Conservation (phyloP, 2,888 invertebrate species). For the Orthosia gothica region DNA sequence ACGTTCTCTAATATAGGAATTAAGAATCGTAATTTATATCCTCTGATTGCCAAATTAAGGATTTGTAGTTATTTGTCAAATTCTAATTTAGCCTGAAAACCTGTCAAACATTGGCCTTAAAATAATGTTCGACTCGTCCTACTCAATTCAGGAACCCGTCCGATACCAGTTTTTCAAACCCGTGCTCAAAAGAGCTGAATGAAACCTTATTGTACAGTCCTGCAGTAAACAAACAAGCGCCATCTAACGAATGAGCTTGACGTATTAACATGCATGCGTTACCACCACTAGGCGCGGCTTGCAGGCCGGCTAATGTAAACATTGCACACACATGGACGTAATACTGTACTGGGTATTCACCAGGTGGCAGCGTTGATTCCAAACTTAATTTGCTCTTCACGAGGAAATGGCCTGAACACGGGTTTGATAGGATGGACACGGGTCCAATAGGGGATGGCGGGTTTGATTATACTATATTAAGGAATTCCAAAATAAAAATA, state of each 20-base stretch:
- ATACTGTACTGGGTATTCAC: constrained; percentile 51
- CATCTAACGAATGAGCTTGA: constrained; percentile 70
- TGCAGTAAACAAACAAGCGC: constrained; percentile 67
- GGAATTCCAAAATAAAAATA: too few species aligned
- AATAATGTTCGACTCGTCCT: too few species aligned
- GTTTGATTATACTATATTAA: too few species aligned
- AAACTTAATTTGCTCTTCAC: constrained; percentile 22
- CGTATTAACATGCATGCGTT: constrained; percentile 49
- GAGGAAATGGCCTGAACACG: constrained; percentile 14
- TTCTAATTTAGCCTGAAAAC: too few species aligned
- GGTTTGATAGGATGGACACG: not conserved
- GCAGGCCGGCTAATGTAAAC: constrained; percentile 54
- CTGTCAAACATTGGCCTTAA: too few species aligned
- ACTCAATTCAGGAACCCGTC: too few species aligned
- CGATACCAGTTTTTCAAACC: not conserved
- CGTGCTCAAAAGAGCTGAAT: not conserved
- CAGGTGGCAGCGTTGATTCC: constrained; percentile 74
- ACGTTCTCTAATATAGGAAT: not conserved
- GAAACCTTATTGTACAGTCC: constrained; percentile 9
- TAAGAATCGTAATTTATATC: not conserved
- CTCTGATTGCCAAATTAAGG: too few species aligned
- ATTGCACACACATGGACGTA: constrained; percentile 41
- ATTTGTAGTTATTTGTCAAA: too few species aligned
- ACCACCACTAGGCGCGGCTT: constrained; percentile 39
- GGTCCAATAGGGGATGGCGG: too few species aligned